Evolutionary conservation across 2,888 invertebrate genomes (phyloP).

Genomic region (Leuctra nigra): DNA sequence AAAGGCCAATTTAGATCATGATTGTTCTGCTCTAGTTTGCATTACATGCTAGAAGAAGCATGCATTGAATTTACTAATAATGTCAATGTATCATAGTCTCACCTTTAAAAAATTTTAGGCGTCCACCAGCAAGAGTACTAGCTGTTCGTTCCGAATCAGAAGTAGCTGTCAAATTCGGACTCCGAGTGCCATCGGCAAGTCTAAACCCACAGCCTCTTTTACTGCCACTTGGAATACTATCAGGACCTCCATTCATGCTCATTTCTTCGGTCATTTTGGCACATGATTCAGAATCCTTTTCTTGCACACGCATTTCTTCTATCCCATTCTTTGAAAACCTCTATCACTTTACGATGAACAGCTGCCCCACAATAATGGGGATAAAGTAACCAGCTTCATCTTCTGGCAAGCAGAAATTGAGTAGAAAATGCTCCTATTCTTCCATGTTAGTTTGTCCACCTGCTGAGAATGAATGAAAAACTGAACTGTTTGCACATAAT

Average conservation of each 20-base stretch:
- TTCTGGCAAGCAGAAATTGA: constrained; percentile 27
- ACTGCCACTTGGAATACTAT: constrained; percentile 29
- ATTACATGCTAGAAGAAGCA: too few relatives aligned
- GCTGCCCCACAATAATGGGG: constrained; percentile 29
- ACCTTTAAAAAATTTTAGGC: constrained; percentile 77
- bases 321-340: constrained; percentile 27
- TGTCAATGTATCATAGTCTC: too few relatives aligned
- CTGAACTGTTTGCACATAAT: constrained; percentile 17
- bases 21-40: background rate
- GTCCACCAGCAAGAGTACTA: constrained; percentile 50
- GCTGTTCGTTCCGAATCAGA: constrained; percentile 22
- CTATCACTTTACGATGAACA: constrained; percentile 22
- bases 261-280: constrained; percentile 36
- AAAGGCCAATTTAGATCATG: too few relatives aligned
- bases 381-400: constrained; percentile 31
- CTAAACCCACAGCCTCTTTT: constrained; percentile 28
- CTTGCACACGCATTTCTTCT: constrained; percentile 35
- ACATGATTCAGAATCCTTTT: constrained; percentile 35
- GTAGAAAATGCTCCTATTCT: constrained; percentile 30
- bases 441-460: constrained; percentile 33
- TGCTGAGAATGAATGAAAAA: constrained; percentile 31
- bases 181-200: constrained; percentile 28
- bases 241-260: constrained; percentile 34
- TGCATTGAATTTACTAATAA: too few relatives aligned
- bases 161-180: constrained; percentile 27